These are phyloP conservation scores for Triops cancriformis DNA, from an alignment of 1,140 invertebrate species.

Conservation along the genomic window DNA sequence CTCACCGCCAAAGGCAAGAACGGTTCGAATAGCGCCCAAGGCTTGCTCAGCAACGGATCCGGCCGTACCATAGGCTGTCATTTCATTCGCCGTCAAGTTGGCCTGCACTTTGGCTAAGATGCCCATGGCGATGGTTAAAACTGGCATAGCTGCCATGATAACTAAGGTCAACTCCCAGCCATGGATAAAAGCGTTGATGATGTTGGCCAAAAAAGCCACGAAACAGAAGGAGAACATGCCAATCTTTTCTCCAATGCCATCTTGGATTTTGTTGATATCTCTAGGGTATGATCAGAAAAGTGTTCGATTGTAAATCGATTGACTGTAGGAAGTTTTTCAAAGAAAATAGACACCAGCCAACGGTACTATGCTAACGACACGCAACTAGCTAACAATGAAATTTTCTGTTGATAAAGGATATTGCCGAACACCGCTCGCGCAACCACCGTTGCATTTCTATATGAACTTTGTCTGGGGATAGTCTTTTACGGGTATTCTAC, in stretches of 20 bases:
- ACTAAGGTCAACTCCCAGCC: slow-evolving; percentile 76
- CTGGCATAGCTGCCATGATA: slow-evolving; percentile 64
- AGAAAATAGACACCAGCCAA: no score
- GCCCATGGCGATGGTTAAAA: slow-evolving; percentile 45
- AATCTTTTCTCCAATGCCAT: slow-evolving; percentile 82
- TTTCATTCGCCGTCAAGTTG: slow-evolving; percentile 59
- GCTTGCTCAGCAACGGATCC: slow-evolving; percentile 73
- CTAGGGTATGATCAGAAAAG: slow-evolving; percentile 43
- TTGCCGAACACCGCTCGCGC: no score
- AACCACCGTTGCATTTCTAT: no score
- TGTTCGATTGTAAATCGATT: no score
- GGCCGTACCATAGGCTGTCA: slow-evolving; percentile 66
- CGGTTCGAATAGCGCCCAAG: slow-evolving; percentile 63
- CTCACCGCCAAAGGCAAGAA: slow-evolving; percentile 73
- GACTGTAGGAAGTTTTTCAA: no score
- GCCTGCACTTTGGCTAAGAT: slow-evolving; percentile 40
- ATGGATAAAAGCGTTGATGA: slow-evolving; percentile 62
- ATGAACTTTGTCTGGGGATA: no score
- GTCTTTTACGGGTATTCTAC: no score
- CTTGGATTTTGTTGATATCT: slow-evolving; percentile 77
- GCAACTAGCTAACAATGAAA: no score
- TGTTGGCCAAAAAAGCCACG: slow-evolving; percentile 55
- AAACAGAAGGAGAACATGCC: slow-evolving; percentile 65
- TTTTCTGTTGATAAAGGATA: no score
- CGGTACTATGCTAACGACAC: no score